A percentile compares a stretch with the other conserved stretches of the same genome.
Evolutionary conservation across 2,888 invertebrate genomes (phyloP).

Genomic region (Aelia acuminata): DNA sequence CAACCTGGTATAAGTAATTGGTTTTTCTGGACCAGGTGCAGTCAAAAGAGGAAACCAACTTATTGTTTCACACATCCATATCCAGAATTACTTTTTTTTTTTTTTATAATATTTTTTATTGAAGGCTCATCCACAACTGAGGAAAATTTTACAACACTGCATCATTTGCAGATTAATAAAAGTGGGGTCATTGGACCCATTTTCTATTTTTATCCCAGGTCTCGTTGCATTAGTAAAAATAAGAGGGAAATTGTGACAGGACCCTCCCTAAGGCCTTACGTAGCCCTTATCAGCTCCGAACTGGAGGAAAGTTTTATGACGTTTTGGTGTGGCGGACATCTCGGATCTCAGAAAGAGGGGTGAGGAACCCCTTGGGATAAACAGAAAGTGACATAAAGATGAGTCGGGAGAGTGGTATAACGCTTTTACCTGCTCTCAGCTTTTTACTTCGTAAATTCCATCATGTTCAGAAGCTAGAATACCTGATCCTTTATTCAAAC

Average conservation of each 20-base stretch:
- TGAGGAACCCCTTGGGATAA: constrained; percentile 37
- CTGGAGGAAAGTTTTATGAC: constrained; percentile 40
- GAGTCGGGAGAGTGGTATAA: constrained; percentile 1
- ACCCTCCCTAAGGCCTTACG: constrained; percentile 24
- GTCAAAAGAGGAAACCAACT: no score
- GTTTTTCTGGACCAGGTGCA: no score
- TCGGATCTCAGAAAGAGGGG: background rate
- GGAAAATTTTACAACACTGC: no score
- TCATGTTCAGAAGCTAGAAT: background rate
- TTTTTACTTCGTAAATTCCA: constrained; percentile 38
- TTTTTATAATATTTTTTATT: no score
- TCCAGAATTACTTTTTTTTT: no score
- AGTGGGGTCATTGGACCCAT: no score
- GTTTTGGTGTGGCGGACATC: constrained; percentile 21
- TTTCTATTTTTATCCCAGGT: background rate
- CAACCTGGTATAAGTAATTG: no score
- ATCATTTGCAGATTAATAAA: no score
- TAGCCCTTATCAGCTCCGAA: constrained; percentile 25
- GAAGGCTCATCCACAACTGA: no score
- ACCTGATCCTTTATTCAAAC: background rate
- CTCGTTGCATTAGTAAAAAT: background rate
- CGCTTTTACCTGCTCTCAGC: constrained; percentile 2
- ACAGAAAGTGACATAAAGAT: constrained; percentile 46
- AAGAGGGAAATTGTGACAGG: background rate
- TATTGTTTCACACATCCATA: no score